phyloP scores from a whole-genome alignment of 2,888 invertebrate species.

The Corythucha ciliata region DNA sequence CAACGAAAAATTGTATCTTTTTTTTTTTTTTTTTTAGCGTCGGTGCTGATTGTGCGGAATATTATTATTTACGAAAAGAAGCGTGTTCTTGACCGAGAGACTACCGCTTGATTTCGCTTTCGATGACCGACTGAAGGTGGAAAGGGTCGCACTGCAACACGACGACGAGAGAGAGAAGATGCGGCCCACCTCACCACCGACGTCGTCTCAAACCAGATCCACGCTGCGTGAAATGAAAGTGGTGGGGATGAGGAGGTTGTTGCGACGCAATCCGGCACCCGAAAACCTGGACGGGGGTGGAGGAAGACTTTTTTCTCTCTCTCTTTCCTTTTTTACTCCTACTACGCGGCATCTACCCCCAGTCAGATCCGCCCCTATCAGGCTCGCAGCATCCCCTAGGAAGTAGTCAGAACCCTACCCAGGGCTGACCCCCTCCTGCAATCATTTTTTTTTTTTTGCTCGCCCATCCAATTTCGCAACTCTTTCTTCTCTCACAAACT shows the following conservation, averaged over 20 bases:
- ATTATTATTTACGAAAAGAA: constrained; percentile 36
- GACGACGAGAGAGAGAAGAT: constrained; percentile 3
- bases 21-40: background rate
- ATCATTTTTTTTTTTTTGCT: too few species aligned
- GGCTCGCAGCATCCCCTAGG: constrained; percentile 8
- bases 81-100: constrained; percentile 36
- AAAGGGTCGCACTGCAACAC: constrained; percentile 37
- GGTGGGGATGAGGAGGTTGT: background rate
- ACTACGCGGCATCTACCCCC: too few species aligned
- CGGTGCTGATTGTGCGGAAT: constrained; percentile 16
- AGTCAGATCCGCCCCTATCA: constrained; percentile 14
- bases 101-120: constrained; percentile 36
- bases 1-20: constrained; percentile 17
- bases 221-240: background rate
- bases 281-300: too few species aligned
- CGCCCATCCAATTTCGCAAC: too few species aligned
- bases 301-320: too few species aligned
- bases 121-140: constrained; percentile 41
- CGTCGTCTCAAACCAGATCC: too few species aligned
- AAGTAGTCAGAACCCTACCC: too few species aligned
- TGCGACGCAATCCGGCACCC: background rate
- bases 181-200: too few species aligned
- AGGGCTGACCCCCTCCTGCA: too few species aligned
- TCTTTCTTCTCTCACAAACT: too few species aligned
- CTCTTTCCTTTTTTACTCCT: too few species aligned